phyloP scores from a whole-genome alignment of 2,113 vertebrate genomes.

The Ornithorhynchus anatinus region DNA sequence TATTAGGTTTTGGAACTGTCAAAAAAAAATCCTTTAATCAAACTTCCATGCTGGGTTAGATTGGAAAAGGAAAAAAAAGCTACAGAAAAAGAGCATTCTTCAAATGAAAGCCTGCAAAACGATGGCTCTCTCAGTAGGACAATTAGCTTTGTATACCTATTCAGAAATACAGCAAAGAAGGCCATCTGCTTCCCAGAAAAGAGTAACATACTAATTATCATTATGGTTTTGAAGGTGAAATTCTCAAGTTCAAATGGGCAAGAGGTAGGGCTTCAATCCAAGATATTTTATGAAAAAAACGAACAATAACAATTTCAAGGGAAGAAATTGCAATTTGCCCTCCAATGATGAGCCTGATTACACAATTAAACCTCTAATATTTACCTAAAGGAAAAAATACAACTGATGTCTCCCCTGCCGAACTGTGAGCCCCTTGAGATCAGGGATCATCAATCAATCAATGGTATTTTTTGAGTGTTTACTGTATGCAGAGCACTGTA shows the following conservation, averaged over 20 bases:
- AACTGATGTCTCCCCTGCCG: no score
- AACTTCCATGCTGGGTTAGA: constrained; percentile 14
- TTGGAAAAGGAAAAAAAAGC: constrained; percentile 38
- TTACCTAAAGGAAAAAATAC: constrained; percentile 44
- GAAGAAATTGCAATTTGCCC: constrained; percentile 18
- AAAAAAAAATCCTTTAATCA: background rate
- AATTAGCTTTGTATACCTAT: constrained; percentile 53
- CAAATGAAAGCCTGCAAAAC: constrained; percentile 17
- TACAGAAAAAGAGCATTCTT: constrained; percentile 2
- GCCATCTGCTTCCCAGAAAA: constrained; percentile 61
- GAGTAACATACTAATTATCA: constrained; percentile 50
- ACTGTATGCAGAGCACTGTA: no score
- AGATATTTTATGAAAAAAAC: constrained; percentile 28
- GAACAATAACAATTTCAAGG: constrained; percentile 4
- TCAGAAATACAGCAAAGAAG: constrained; percentile 49
- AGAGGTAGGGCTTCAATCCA: constrained; percentile 10
- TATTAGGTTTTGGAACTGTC: no score
- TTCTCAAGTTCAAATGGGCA: constrained; percentile 38
- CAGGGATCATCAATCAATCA: no score
- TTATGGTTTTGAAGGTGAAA: constrained; percentile 38
- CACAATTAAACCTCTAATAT: constrained; percentile 37
- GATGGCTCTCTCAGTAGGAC: constrained; percentile 51
- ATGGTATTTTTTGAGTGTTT: no score
- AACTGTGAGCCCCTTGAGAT: no score
- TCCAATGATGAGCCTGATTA: no score